These are phyloP conservation scores for Limenitis camilla DNA, from an alignment of 2,888 invertebrate species.

Conservation along the genomic window DNA sequence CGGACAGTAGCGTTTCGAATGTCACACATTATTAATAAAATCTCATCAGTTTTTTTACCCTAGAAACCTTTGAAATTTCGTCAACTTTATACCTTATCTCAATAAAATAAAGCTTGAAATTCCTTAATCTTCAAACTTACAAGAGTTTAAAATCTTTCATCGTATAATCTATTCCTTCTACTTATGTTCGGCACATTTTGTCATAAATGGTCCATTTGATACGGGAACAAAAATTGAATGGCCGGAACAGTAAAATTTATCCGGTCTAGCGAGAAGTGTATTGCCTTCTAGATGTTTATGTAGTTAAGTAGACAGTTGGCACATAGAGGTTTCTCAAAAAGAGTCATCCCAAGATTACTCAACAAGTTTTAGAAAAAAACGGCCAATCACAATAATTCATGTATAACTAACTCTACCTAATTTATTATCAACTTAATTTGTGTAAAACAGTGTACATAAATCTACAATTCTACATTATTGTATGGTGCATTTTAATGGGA, in stretches of 20 bases:
- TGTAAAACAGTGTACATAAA: no score
- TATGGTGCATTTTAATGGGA: no score
- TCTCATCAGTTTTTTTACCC: conserved; percentile 27
- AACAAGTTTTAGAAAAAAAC: no score
- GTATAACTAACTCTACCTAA: no score
- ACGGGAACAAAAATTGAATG: conserved; percentile 14
- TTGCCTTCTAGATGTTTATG: no score
- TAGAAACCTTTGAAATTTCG: background rate
- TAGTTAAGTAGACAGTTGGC: no score
- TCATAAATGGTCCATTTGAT: conserved; percentile 23
- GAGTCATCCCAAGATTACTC: no score
- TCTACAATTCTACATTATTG: no score
- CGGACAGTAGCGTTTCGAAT: conserved; percentile 52
- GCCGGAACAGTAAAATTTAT: conserved; percentile 24
- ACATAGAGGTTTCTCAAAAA: no score
- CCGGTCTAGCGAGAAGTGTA: conserved; percentile 24
- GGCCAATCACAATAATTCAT: no score
- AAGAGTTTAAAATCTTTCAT: conserved; percentile 11
- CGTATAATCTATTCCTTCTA: conserved; percentile 16
- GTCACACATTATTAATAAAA: conserved; percentile 55
- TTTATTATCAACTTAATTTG: no score
- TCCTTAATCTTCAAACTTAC: background rate
- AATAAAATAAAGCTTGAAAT: conserved; percentile 1
- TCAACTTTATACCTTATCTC: conserved; percentile 13
- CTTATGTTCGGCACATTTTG: conserved; percentile 22